phyloP scores from a whole-genome alignment of 2,888 invertebrate genomes.

The Cephus runcator region DNA sequence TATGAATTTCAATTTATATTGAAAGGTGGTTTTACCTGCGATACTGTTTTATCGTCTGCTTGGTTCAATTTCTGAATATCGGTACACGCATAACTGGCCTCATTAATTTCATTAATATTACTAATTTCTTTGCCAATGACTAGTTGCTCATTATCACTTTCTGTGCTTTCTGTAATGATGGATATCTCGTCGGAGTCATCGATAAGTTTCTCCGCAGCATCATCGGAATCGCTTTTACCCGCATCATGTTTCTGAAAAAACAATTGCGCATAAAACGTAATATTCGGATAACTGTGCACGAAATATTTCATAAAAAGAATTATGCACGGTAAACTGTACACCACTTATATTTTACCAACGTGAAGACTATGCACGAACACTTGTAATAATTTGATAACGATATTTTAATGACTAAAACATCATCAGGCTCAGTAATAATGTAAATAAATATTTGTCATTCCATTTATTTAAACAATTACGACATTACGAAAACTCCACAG shows the following conservation, averaged over 20 bases:
- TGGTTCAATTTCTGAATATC: constrained; percentile 13
- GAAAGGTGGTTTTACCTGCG: constrained; percentile 7
- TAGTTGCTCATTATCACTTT: constrained; percentile 27
- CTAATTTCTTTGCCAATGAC: constrained; percentile 4
- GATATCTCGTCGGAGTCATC: constrained; percentile 31
- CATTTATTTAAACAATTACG: too few relatives aligned
- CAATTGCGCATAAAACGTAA: too few relatives aligned
- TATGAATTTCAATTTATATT: not conserved
- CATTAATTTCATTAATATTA: constrained; percentile 16
- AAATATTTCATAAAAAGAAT: too few relatives aligned
- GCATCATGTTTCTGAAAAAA: not conserved
- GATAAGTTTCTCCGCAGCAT: constrained; percentile 18
- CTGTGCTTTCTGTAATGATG: constrained; percentile 28
- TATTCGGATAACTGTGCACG: too few relatives aligned
- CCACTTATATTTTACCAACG: too few relatives aligned
- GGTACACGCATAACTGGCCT: constrained; percentile 7
- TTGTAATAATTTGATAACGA: too few relatives aligned
- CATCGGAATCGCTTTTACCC: constrained; percentile 14
- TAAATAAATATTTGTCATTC: too few relatives aligned
- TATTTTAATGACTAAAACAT: too few relatives aligned
- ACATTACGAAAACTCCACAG: too few relatives aligned
- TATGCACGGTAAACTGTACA: too few relatives aligned
- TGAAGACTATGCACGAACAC: too few relatives aligned
- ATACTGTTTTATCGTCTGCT: constrained; percentile 4
- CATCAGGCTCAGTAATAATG: too few relatives aligned